phyloP scores from a whole-genome alignment of 2,888 invertebrate genomes.

The Subacronicta megacephala region DNA sequence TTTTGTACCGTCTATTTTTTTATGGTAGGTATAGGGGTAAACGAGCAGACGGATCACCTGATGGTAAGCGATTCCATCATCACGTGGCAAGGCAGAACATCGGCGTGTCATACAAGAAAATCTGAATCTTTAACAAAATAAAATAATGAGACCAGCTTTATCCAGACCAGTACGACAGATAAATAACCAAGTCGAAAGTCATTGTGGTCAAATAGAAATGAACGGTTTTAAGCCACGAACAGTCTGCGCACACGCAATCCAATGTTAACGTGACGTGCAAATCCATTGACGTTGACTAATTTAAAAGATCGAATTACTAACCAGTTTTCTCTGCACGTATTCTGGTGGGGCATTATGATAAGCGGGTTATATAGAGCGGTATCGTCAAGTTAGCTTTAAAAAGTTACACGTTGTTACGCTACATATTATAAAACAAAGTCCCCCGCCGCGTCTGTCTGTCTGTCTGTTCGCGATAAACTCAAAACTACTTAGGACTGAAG shows the following conservation, averaged over 20 bases:
- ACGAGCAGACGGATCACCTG: no score
- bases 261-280: slow-evolving; percentile 29
- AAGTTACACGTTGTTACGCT: no score
- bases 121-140: not conserved
- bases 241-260: slow-evolving; percentile 62
- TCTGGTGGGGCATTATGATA: slow-evolving; percentile 4
- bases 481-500: no score
- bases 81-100: not conserved
- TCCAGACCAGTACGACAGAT: slow-evolving; percentile 16
- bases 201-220: slow-evolving; percentile 55
- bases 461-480: no score
- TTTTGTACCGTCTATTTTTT: no score
- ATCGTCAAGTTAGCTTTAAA: not conserved
- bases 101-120: no score
- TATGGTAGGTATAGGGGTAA: no score
- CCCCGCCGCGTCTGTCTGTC: no score
- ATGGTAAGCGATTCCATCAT: no score
- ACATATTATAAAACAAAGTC: no score
- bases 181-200: slow-evolving; percentile 51
- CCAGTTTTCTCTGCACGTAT: slow-evolving; percentile 43
- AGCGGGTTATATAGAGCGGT: slow-evolving; percentile 5
- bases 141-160: not conserved
- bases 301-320: slow-evolving; percentile 46
- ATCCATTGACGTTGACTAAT: slow-evolving; percentile 47
- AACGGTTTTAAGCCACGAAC: slow-evolving; percentile 63